Percentiles rank a stretch among this genome's conserved stretches.
Evolutionary conservation across 2,797 vertebrate species (phyloP).

Genomic region (Spinibarbus caldwelli): DNA sequence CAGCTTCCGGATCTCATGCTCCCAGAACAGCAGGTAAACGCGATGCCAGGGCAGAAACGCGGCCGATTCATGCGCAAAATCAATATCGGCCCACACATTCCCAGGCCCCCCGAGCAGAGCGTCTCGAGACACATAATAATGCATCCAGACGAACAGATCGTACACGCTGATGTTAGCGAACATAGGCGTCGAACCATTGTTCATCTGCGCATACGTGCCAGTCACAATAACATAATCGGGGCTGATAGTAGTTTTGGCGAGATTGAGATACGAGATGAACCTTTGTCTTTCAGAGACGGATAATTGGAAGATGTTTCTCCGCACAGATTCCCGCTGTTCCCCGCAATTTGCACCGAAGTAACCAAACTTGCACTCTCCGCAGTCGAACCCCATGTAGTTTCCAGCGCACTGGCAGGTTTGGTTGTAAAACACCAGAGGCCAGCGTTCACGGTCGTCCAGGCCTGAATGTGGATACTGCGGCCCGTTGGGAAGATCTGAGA

Average conservation of each 20-base stretch:
- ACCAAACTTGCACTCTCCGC: slow-evolving; percentile 91
- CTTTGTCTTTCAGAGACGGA: slow-evolving; percentile 82
- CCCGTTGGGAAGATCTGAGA: slow-evolving; percentile 85
- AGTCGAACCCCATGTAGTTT: slow-evolving; percentile 93
- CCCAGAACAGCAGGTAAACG: slow-evolving; percentile 89
- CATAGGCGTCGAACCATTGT: slow-evolving; percentile 86
- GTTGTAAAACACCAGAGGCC: slow-evolving; percentile 94
- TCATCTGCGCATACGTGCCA: slow-evolving; percentile 88
- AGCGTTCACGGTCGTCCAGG: slow-evolving; percentile 92
- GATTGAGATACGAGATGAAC: slow-evolving; percentile 92
- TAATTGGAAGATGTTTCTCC: slow-evolving; percentile 87
- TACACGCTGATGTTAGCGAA: slow-evolving; percentile 89
- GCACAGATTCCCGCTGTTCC: slow-evolving; percentile 78
- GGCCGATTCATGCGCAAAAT: slow-evolving; percentile 96
- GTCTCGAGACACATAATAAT: slow-evolving; percentile 94
- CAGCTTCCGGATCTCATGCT: slow-evolving; percentile 88
- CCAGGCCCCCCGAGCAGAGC: slow-evolving; percentile 84
- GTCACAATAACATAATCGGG: slow-evolving; percentile 87
- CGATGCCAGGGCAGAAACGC: slow-evolving; percentile 96
- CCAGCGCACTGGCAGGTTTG: slow-evolving; percentile 88
- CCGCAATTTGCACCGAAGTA: slow-evolving; percentile 85
- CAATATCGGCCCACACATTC: slow-evolving; percentile 88
- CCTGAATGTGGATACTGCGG: slow-evolving; percentile 91
- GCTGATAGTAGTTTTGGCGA: slow-evolving; percentile 88
- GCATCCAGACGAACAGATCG: slow-evolving; percentile 97